A percentile compares a stretch with the other conserved stretches of the same genome.
Evolutionary conservation across 2,113 vertebrate species (phyloP).

Genomic region (Nicator chloris): DNA sequence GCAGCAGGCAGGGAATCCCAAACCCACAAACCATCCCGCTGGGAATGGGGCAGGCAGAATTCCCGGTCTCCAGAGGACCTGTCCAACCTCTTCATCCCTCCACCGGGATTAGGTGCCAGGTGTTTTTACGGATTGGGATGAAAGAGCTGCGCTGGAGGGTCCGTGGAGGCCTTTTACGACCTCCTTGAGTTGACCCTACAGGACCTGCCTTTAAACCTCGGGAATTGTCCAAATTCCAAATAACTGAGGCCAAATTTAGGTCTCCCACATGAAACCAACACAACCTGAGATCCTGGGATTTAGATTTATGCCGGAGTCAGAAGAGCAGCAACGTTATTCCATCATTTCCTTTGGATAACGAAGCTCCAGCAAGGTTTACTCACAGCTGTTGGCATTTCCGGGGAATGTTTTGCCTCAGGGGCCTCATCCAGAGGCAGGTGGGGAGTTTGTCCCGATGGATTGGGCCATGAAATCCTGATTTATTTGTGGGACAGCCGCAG

Average conservation of each 20-base stretch:
- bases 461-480: background rate
- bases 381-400: slow-evolving; percentile 30
- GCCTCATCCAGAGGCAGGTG: background rate
- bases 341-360: background rate
- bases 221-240: background rate
- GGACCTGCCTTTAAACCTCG: background rate
- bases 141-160: background rate
- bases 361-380: background rate
- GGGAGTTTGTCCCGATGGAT: background rate
- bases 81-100: background rate
- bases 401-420: background rate
- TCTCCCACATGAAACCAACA: background rate
- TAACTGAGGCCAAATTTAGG: background rate
- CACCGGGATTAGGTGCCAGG: background rate
- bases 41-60: background rate
- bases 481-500: background rate
- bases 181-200: background rate
- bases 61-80: background rate
- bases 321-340: background rate
- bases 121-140: background rate
- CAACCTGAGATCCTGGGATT: background rate
- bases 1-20: background rate
- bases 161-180: background rate
- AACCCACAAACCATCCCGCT: background rate
- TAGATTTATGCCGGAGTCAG: background rate